These are phyloP conservation scores for Hyla sarda DNA, from an alignment of 2,113 vertebrate genomes.

Conservation along the genomic window DNA sequence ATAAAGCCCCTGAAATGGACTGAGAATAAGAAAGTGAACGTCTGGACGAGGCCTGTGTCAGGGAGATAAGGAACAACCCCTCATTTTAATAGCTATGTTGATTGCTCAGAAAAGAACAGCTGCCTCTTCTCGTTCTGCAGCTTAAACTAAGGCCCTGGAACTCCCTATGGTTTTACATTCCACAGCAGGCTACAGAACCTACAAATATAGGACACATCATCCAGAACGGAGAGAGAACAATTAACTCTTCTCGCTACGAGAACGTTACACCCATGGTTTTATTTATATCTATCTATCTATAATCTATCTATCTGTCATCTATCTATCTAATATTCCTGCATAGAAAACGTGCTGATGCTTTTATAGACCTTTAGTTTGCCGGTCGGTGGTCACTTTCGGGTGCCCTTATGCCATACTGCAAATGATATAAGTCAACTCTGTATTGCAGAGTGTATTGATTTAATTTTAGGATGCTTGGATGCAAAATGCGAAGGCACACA, in stretches of 20 bases:
- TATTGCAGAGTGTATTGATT: no score
- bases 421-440: no score
- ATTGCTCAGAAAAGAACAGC: constrained; percentile 72
- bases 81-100: constrained; percentile 64
- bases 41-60: constrained; percentile 31
- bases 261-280: not conserved
- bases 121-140: constrained; percentile 68
- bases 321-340: no score
- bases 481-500: no score
- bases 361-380: no score
- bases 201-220: constrained; percentile 69
- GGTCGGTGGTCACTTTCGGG: no score
- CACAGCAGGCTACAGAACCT: constrained; percentile 65
- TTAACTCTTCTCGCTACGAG: constrained; percentile 39
- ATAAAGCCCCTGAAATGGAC: constrained; percentile 14
- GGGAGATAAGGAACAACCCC: constrained; percentile 57
- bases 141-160: constrained; percentile 69
- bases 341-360: no score
- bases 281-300: no score
- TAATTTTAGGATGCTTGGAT: no score
- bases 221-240: constrained; percentile 23
- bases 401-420: no score
- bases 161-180: constrained; percentile 72
- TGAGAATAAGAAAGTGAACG: constrained; percentile 19
- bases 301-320: no score